Conservation (phyloP, 2,113 vertebrate genomes). For the Setophaga kirtlandii region DNA sequence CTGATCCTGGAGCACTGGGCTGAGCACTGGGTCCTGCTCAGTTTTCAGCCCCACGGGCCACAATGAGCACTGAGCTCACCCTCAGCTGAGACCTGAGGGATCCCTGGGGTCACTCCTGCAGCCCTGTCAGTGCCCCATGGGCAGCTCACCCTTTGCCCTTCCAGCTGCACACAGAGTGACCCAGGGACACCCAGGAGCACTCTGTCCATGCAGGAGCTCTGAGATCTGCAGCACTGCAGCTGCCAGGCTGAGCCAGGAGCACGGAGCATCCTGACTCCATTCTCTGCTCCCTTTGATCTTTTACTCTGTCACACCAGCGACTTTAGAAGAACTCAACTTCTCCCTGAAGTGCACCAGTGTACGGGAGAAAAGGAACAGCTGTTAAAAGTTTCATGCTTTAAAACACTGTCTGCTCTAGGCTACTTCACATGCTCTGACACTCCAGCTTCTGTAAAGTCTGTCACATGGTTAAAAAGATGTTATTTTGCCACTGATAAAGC, state of each 20-base stretch:
- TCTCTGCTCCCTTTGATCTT: background rate
- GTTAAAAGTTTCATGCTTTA: conserved; percentile 19
- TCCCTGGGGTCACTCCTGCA: background rate
- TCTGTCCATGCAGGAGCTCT: too few relatives aligned
- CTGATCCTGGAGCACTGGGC: background rate
- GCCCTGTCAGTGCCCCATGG: background rate
- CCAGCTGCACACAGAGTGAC: background rate
- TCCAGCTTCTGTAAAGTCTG: background rate
- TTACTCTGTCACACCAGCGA: background rate
- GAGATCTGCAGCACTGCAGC: background rate
- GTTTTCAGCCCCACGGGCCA: too few relatives aligned
- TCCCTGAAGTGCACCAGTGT: background rate
- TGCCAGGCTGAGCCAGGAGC: background rate
- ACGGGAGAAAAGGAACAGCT: conserved; percentile 1
- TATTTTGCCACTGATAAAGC: background rate
- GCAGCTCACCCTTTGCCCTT: background rate
- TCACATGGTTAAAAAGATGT: background rate
- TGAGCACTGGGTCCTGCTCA: background rate
- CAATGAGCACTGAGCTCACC: too few relatives aligned
- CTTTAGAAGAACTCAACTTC: background rate
- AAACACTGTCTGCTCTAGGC: background rate
- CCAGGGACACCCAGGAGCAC: background rate
- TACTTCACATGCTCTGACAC: background rate
- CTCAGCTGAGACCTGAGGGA: too few relatives aligned
- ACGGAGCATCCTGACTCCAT: background rate